A percentile compares a stretch with the other conserved stretches of the same genome.
phyloP scores from a whole-genome alignment of 1,140 invertebrate species.

The Diabrotica undecimpunctata region DNA sequence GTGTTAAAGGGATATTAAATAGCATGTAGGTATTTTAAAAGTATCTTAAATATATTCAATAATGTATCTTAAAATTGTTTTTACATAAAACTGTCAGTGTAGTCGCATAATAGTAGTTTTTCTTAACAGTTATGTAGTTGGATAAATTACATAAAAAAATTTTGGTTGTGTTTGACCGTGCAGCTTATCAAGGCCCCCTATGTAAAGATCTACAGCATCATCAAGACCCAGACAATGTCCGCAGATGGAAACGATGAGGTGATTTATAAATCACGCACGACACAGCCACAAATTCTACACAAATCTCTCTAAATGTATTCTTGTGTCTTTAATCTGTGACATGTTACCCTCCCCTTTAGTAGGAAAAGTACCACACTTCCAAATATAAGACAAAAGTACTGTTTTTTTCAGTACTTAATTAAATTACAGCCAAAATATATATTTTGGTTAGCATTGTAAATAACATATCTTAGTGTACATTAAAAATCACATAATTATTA shows the following conservation, averaged over 20 bases:
- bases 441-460: neutral
- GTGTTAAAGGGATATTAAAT: no score
- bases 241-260: constrained; percentile 63
- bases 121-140: neutral
- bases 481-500: no score
- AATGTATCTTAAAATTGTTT: no score
- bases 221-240: constrained; percentile 86
- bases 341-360: neutral
- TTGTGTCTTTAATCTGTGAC: constrained; percentile 3
- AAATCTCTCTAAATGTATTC: constrained; percentile 9
- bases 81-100: neutral
- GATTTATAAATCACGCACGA: constrained; percentile 47
- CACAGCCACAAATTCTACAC: constrained; percentile 30
- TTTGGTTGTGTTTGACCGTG: constrained; percentile 40
- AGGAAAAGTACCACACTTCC: neutral
- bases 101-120: neutral
- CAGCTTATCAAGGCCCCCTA: constrained; percentile 93
- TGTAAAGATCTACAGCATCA: constrained; percentile 90
- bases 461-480: neutral
- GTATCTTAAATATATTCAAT: no score
- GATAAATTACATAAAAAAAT: constrained; percentile 8
- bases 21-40: no score
- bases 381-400: neutral
- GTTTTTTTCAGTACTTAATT: no score
- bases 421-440: neutral